Percentiles rank a stretch among this genome's conserved stretches.
phyloP scores from a whole-genome alignment of 2,888 invertebrate genomes.

The Lissocephala sabroskyi region DNA sequence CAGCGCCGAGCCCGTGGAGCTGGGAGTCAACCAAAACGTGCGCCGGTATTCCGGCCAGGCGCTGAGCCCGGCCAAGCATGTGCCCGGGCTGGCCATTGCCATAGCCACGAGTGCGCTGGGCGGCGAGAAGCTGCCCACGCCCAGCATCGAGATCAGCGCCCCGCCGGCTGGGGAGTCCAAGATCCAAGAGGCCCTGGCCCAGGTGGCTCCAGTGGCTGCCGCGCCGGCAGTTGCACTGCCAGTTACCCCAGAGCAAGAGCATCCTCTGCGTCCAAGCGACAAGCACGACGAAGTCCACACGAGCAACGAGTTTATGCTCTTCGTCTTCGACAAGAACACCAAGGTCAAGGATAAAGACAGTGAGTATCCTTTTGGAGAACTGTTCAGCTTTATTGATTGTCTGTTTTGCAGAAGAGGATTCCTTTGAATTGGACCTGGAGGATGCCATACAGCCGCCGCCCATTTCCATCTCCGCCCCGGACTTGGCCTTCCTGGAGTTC shows the following conservation, averaged over 20 bases:
- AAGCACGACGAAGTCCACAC: constrained; percentile 75
- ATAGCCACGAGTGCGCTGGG: constrained; percentile 52
- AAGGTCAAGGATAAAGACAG: constrained; percentile 74
- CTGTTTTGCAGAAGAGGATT: constrained; percentile 72
- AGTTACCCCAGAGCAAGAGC: constrained; percentile 12
- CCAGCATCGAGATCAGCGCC: constrained; percentile 66
- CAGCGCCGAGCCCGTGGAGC: constrained; percentile 66
- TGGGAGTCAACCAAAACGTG: constrained; percentile 62
- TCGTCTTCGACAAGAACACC: constrained; percentile 77
- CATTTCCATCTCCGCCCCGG: constrained; percentile 86
- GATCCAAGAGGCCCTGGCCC: constrained; percentile 2
- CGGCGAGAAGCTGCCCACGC: constrained; percentile 44
- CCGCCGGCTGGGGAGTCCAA: constrained; percentile 31
- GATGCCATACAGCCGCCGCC: constrained; percentile 84
- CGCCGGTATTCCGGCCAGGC: constrained; percentile 52
- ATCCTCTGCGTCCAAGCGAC: constrained; percentile 46
- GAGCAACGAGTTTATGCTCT: constrained; percentile 87
- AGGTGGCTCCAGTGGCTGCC: background rate
- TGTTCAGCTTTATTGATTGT: background rate
- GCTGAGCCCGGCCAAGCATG: constrained; percentile 58
- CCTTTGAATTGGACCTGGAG: constrained; percentile 78
- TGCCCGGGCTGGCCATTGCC: constrained; percentile 55
- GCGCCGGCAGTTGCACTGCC: constrained; percentile 15
- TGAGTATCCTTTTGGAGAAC: constrained; percentile 43
- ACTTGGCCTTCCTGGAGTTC: constrained; percentile 79